Evolutionary conservation across 2,888 invertebrate species (phyloP).

Genomic region (Caenorhabditis plicata): DNA sequence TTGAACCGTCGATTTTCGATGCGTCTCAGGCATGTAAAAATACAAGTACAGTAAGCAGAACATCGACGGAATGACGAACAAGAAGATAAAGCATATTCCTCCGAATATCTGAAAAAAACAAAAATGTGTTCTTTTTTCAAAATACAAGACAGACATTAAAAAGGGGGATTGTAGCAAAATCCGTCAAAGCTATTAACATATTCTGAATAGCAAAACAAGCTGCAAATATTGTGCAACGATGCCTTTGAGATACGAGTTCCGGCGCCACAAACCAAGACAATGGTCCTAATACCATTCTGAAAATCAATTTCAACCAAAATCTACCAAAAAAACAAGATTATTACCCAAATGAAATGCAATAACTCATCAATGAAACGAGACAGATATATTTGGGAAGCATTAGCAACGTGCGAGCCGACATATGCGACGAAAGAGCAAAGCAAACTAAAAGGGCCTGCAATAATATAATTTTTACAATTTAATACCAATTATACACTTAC

Average conservation of each 20-base stretch:
- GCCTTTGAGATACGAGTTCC: slow-evolving; percentile 57
- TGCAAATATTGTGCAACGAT: slow-evolving; percentile 56
- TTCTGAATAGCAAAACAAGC: slow-evolving; percentile 59
- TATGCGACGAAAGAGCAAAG: slow-evolving; percentile 48
- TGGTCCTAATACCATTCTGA: slow-evolving; percentile 55
- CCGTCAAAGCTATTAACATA: slow-evolving; percentile 53
- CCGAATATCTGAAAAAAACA: slow-evolving; percentile 45
- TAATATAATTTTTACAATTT: slow-evolving; percentile 1
- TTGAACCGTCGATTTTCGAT: slow-evolving; percentile 46
- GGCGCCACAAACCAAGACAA: slow-evolving; percentile 59
- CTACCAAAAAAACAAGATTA: no score
- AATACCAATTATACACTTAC: slow-evolving; percentile 3
- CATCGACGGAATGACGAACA: slow-evolving; percentile 53
- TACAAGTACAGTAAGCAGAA: slow-evolving; percentile 50
- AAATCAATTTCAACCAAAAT: no score
- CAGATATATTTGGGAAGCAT: slow-evolving; percentile 44
- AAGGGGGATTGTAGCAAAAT: slow-evolving; percentile 53
- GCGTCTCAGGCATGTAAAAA: slow-evolving; percentile 55
- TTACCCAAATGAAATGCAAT: slow-evolving; percentile 55
- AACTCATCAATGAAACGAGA: slow-evolving; percentile 42
- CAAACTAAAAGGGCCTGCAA: slow-evolving; percentile 35
- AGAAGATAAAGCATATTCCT: slow-evolving; percentile 45
- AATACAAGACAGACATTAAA: slow-evolving; percentile 35
- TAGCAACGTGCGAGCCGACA: slow-evolving; percentile 6
- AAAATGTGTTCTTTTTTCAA: background rate